Evolutionary conservation across 2,113 vertebrate species (phyloP).

Genomic region (Platycercus adscitus): DNA sequence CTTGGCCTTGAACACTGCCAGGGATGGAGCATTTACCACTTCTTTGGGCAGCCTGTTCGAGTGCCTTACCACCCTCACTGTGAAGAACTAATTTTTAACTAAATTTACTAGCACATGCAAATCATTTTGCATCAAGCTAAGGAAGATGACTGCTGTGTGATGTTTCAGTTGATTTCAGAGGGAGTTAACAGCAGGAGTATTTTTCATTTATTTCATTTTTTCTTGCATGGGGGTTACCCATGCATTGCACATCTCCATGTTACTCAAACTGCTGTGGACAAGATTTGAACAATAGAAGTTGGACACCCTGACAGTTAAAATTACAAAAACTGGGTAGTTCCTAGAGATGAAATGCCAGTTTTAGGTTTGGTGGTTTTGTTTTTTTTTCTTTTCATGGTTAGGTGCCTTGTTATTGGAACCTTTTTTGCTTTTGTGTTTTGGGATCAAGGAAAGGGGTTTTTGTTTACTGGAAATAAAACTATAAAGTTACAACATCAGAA

Average conservation of each 20-base stretch:
- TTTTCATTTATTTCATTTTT: background rate
- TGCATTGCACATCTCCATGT: rapidly evolving
- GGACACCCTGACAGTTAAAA: background rate
- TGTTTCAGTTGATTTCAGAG: background rate
- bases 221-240: background rate
- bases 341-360: background rate
- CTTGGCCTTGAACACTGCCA: background rate
- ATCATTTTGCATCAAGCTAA: background rate
- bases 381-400: background rate
- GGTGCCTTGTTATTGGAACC: background rate
- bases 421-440: background rate
- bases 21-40: background rate
- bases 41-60: background rate
- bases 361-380: background rate
- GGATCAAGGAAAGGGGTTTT: background rate
- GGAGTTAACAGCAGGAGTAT: background rate
- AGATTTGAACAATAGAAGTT: background rate
- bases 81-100: background rate
- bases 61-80: background rate
- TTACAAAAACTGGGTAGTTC: background rate
- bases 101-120: background rate
- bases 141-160: background rate
- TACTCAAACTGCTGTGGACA: background rate
- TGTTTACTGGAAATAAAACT: background rate
- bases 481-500: background rate